phyloP scores from a whole-genome alignment of 1,140 invertebrate genomes.

The Chrysopa pallens region DNA sequence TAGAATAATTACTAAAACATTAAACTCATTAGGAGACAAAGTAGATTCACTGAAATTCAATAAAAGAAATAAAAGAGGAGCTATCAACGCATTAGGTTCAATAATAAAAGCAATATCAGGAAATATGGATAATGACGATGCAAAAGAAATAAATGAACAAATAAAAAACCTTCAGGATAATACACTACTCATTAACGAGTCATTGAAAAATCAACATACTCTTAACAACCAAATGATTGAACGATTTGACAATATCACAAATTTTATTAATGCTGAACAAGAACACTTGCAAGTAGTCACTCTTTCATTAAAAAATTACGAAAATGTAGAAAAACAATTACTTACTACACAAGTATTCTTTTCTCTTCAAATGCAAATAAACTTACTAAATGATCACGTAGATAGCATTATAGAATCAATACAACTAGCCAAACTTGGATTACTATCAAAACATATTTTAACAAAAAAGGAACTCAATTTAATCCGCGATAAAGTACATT shows the following conservation, averaged over 20 bases:
- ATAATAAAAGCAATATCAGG: slow-evolving; percentile 1
- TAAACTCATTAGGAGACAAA: too few relatives aligned
- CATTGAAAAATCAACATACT: slow-evolving; percentile 1
- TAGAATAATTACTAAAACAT: too few relatives aligned
- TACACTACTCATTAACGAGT: neutral
- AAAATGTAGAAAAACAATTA: neutral
- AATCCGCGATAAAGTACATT: neutral
- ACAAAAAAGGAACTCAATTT: neutral
- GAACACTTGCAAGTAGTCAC: neutral
- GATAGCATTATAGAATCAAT: slow-evolving; percentile 1
- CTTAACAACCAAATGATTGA: neutral
- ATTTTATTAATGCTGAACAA: neutral
- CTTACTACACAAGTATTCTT: neutral
- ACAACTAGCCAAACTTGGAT: slow-evolving; percentile 1
- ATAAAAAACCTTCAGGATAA: slow-evolving; percentile 1
- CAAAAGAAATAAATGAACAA: slow-evolving; percentile 1
- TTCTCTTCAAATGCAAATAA: neutral
- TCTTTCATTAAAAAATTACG: neutral
- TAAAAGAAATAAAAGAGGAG: too few relatives aligned
- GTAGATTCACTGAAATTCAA: too few relatives aligned
- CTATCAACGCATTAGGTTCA: too few relatives aligned
- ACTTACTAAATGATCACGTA: neutral
- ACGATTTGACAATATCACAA: slow-evolving; percentile 1
- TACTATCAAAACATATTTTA: slow-evolving; percentile 1
- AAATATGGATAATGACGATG: slow-evolving; percentile 3